Conservation (phyloP, 2,888 invertebrate species). For the Sepiola atlantica region DNA sequence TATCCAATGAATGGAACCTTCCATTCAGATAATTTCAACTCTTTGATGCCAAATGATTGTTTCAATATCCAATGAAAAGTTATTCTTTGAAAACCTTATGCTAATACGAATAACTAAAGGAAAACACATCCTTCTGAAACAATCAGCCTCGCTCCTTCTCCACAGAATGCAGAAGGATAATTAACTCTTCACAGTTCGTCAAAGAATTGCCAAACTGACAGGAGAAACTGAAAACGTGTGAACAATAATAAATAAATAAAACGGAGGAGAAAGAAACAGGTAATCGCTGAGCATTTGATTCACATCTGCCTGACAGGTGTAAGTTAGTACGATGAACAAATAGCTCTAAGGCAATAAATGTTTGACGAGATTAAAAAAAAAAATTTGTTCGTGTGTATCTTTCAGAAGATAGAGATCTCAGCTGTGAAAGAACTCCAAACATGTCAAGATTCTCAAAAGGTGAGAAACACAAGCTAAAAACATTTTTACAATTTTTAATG, state of each 20-base stretch:
- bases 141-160: too few relatives aligned
- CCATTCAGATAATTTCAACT: too few relatives aligned
- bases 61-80: too few relatives aligned
- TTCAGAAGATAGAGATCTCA: neutral
- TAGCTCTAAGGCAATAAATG: neutral
- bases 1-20: too few relatives aligned
- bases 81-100: too few relatives aligned
- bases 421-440: neutral
- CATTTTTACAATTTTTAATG: neutral
- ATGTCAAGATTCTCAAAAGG: neutral
- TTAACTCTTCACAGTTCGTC: neutral
- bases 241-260: neutral
- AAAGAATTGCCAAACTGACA: neutral
- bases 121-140: too few relatives aligned
- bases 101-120: too few relatives aligned
- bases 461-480: neutral
- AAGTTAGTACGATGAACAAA: neutral
- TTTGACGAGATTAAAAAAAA: neutral
- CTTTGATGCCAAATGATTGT: too few relatives aligned
- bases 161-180: neutral
- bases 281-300: neutral
- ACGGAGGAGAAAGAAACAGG: neutral
- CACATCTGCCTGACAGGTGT: neutral
- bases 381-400: neutral
- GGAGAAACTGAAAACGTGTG: neutral